Evolutionary conservation across 2,113 vertebrate genomes (phyloP).

Genomic region (Ellobius talpinus): DNA sequence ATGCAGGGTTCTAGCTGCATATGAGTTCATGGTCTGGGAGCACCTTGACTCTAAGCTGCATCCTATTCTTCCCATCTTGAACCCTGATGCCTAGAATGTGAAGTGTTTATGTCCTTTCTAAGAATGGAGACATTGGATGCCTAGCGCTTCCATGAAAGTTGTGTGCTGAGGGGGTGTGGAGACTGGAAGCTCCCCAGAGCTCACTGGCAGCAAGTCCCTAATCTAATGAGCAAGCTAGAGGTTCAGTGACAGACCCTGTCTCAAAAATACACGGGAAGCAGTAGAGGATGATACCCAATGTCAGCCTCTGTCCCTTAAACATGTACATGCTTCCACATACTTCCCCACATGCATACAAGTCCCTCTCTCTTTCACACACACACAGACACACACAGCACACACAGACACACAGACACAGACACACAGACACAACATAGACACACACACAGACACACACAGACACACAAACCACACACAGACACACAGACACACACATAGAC

Average conservation of each 20-base stretch:
- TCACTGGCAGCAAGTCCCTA: background rate
- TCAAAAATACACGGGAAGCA: background rate
- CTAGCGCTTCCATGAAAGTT: too few species aligned
- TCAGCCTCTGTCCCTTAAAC: background rate
- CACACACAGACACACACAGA: background rate
- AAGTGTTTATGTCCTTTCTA: background rate
- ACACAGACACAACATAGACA: too few species aligned
- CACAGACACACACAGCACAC: background rate
- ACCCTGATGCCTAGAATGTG: rapidly evolving
- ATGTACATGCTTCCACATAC: too few species aligned
- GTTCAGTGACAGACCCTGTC: background rate
- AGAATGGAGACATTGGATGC: background rate
- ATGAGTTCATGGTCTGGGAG: rapidly evolving
- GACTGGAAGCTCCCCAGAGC: background rate
- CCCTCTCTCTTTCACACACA: background rate
- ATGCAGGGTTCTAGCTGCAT: rapidly evolving
- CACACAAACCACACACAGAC: background rate
- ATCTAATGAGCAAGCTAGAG: background rate
- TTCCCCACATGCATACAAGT: too few species aligned
- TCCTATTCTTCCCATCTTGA: background rate
- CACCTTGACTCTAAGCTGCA: too few species aligned
- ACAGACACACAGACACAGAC: background rate
- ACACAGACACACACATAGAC: background rate
- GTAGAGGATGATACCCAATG: background rate
- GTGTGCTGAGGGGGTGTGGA: background rate